Conservation (phyloP, 2,797 vertebrate genomes). For the Acomys russatus region DNA sequence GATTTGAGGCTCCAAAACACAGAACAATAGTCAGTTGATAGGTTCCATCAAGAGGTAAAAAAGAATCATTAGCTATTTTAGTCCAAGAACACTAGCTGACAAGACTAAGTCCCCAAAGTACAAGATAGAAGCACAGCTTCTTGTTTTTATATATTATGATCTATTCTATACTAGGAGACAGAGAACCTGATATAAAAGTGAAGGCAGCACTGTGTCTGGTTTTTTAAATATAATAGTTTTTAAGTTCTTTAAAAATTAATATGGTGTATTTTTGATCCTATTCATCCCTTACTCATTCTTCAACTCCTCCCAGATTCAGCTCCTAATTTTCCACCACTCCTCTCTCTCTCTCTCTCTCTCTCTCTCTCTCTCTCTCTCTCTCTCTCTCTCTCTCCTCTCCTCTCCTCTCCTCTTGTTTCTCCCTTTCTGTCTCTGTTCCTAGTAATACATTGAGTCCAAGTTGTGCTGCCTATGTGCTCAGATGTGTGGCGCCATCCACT, state of each 20-base stretch:
- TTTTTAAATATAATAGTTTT: neutral
- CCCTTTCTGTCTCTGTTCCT: neutral
- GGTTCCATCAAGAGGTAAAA: neutral
- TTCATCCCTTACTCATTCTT: neutral
- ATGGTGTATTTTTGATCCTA: neutral
- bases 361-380: too few relatives aligned
- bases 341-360: rapidly evolving
- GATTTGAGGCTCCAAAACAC: neutral
- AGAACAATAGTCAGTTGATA: neutral
- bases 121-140: neutral
- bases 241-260: neutral
- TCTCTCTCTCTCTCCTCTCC: neutral
- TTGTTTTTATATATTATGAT: neutral
- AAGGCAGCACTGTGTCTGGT: neutral
- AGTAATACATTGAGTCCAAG: neutral
- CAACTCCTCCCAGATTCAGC: neutral
- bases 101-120: neutral
- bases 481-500: too few relatives aligned
- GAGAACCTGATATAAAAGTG: neutral
- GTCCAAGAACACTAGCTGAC: neutral
- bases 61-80: neutral
- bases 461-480: neutral
- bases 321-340: neutral
- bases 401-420: neutral
- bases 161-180: neutral